phyloP scores from a whole-genome alignment of 2,113 vertebrate species.

The Pseudolaguvia tuberculata region DNA sequence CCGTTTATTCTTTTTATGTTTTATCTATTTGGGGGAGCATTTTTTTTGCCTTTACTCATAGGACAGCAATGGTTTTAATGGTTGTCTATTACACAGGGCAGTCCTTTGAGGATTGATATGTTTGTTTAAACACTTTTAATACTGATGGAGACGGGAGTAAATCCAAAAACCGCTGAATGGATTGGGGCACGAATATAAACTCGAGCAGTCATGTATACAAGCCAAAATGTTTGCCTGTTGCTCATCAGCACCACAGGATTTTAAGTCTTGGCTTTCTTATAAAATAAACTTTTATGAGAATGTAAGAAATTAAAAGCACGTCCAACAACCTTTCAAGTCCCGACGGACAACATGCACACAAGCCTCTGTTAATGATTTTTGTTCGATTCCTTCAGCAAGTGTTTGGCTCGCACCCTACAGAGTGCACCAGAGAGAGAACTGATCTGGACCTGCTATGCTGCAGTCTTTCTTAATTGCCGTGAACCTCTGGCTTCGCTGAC shows the following conservation, averaged over 20 bases:
- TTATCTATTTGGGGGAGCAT: no score
- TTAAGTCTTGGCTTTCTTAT: neutral
- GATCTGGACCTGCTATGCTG: slow-evolving; percentile 50
- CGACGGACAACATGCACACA: slow-evolving; percentile 18
- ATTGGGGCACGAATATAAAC: neutral
- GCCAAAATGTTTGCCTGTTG: no score
- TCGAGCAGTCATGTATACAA: neutral
- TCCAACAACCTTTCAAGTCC: slow-evolving; percentile 2
- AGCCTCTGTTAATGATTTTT: slow-evolving; percentile 50
- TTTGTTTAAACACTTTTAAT: no score
- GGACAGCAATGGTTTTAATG: no score
- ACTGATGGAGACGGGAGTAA: neutral
- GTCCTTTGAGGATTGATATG: no score
- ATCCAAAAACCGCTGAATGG: neutral
- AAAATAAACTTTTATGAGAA: neutral
- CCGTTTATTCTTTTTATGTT: no score
- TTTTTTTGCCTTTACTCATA: no score
- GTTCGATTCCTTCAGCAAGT: slow-evolving; percentile 36
- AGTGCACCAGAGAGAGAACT: slow-evolving; percentile 25
- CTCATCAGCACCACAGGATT: no score
- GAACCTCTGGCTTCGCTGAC: slow-evolving; percentile 58
- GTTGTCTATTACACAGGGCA: no score
- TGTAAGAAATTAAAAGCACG: neutral
- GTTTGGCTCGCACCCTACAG: slow-evolving; percentile 37
- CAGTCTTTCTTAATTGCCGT: slow-evolving; percentile 67